Base-by-base conservation (phyloP, 2,113 vertebrate genomes). In the Oreochromis spilurus region DNA sequence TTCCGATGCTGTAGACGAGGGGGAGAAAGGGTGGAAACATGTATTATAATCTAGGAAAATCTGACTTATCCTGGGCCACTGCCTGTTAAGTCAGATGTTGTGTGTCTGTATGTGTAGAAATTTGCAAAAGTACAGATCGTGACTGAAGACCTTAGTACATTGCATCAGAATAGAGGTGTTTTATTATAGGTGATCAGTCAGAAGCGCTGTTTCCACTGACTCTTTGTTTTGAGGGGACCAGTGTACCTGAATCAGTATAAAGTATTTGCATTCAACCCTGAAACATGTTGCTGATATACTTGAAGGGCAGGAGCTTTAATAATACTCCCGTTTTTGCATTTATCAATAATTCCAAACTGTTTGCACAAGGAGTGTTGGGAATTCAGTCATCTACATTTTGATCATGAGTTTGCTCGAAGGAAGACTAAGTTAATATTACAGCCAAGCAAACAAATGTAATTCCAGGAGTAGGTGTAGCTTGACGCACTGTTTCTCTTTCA, bases 401-500 rank as follows among this genome's bases (percentile, higher is more conserved):
- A 48, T 29, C 24, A 0, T 2, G 1, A 75, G 10, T 50, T 77
- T 77, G 43, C 72, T 77, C 3, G 1, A 52, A 52, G 26, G 17
- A 77, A 52, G 45, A 9, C 16, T 0, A 77, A 52, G 24, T 48
- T 48, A 75, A 48, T 75, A 48, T 19, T 48, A 4, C 24, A 75
- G 24, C 70, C 3, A 2, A 75, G 26, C 45, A 34, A 89, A 40
- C 6, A 0, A 60, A 21, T 17, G 13, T 1, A 55, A 79, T 90
- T 87, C 81, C 86, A 52, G 57, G 29, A 50, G 70, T 6, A 40
- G 92, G 89, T 79, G 90, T 21, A 48, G 84, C 81, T 31, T 53
- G 3, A 9, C 6, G 0, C 10, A 58, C 67, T 24, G 2, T n/a
- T 70, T 88, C 2, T 14, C 4, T 85, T 16, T 84, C 5, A 58